phyloP scores from a whole-genome alignment of 1,140 invertebrate species.

The Drosophila sturtevanti region DNA sequence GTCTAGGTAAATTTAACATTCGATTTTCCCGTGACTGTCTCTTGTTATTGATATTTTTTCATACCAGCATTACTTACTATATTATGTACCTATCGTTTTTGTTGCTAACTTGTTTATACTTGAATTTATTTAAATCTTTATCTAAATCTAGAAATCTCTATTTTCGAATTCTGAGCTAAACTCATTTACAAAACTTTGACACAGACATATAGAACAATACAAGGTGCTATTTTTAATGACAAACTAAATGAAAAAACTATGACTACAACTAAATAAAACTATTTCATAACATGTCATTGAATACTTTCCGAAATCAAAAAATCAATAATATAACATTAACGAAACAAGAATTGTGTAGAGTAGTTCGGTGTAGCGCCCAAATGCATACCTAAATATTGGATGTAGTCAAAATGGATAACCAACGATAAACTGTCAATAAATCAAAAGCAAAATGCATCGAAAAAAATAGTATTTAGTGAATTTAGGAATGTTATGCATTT shows the following conservation, averaged over 20 bases:
- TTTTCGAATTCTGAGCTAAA: conserved; percentile 56
- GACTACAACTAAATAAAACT: conserved; percentile 37
- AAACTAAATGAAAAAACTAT: conserved; percentile 33
- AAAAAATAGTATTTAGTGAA: conserved; percentile 49
- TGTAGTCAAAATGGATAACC: conserved; percentile 54
- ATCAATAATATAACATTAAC: background rate
- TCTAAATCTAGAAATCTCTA: conserved; percentile 21
- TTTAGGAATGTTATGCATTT: conserved; percentile 38
- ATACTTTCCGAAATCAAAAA: conserved; percentile 71
- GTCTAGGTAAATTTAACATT: background rate
- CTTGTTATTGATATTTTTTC: conserved; percentile 42
- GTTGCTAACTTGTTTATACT: conserved; percentile 21
- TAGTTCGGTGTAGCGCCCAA: conserved; percentile 44
- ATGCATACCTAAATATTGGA: conserved; percentile 19
- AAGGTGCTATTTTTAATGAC: conserved; percentile 76
- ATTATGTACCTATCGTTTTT: conserved; percentile 41
- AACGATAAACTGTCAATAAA: conserved; percentile 77
- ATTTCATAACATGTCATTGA: conserved; percentile 53
- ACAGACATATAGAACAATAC: conserved; percentile 65
- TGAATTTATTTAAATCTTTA: conserved; percentile 38
- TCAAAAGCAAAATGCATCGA: conserved; percentile 79
- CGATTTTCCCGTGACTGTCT: conserved; percentile 10
- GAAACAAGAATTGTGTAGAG: conserved; percentile 46
- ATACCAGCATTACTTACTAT: conserved; percentile 49
- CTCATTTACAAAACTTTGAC: conserved; percentile 54